Conservation (phyloP, 2,113 vertebrate genomes). For the Addax nasomaculatus region DNA sequence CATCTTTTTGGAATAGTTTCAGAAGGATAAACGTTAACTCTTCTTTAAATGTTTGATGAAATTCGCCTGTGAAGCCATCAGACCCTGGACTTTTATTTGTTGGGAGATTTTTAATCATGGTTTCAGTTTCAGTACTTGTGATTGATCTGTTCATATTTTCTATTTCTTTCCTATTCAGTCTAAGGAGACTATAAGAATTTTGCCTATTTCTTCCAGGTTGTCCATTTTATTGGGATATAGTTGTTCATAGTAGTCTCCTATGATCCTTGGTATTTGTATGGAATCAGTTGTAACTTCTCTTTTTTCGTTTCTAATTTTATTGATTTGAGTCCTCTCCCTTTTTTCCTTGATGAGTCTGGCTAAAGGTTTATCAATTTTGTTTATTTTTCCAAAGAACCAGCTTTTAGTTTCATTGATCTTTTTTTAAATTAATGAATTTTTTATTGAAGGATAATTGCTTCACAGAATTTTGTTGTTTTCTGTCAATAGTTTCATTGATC, state of each 20-base stretch:
- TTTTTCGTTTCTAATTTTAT: neutral
- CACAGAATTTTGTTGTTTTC: neutral
- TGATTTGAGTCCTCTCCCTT: neutral
- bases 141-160: neutral
- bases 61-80: neutral
- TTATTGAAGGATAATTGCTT: neutral
- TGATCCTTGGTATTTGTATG: neutral
- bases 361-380: neutral
- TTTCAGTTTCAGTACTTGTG: neutral
- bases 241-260: neutral
- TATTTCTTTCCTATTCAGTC: neutral
- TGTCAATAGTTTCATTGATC: neutral
- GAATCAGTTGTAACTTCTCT: neutral
- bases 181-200: neutral
- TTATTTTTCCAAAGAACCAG: neutral
- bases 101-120: neutral
- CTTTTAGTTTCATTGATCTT: neutral
- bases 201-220: neutral
- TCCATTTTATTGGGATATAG: neutral
- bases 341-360: neutral
- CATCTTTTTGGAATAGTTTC: neutral
- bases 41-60: neutral
- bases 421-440: neutral
- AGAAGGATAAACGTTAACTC: neutral
- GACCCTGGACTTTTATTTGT: neutral